Base-by-base conservation (phyloP, 2,888 invertebrate species). In the Volucella bombylans region DNA sequence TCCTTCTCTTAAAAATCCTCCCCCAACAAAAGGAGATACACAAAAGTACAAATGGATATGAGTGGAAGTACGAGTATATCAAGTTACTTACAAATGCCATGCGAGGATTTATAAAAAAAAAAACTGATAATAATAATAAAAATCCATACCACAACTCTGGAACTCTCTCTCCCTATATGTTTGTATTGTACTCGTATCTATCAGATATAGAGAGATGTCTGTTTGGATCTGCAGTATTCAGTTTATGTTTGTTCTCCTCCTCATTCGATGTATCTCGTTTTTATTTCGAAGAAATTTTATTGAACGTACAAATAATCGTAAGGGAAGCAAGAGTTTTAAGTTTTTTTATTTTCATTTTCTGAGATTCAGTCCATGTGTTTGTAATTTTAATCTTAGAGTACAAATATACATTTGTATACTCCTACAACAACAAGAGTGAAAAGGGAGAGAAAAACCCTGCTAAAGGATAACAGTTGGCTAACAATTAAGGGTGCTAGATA, bases 401-500 rank as follows among this genome's bases (percentile, higher is more conserved):
- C 78, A 73, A 67, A 49, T 43, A 47, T 50, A n/a, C 49, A 31
- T 18, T 15, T 38, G 14, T 14, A 14, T 39, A 41, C 52, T 45
- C n/a, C 23, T 47, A 57, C 39, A 47, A 18, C 23, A 45, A 15
- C 43, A 18, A 15, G 47, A 6, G 9, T 47, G 11, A 65, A n/a
- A 65, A 65, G 39, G 38, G 15, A 52, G 9, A 31, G 59, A 55
- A 47, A 73, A 65, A 50, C 23, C 54, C 67, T 73, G 71, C 52
- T 14, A 73, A 82, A 65, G 69, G 69, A 76, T 80, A 85, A 85
- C 85, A 85, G 85, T 85, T 85, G 85, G 85, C 68, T 68, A 52
- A 76, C 81, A 85, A 85, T 85, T 85, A 85, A 85, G 85, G 85
- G 81, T 85, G 85, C 85, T 85, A 85, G 85, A 85, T 85, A 81